phyloP scores from a whole-genome alignment of 2,113 vertebrate species.

The Halichoerus grypus region DNA sequence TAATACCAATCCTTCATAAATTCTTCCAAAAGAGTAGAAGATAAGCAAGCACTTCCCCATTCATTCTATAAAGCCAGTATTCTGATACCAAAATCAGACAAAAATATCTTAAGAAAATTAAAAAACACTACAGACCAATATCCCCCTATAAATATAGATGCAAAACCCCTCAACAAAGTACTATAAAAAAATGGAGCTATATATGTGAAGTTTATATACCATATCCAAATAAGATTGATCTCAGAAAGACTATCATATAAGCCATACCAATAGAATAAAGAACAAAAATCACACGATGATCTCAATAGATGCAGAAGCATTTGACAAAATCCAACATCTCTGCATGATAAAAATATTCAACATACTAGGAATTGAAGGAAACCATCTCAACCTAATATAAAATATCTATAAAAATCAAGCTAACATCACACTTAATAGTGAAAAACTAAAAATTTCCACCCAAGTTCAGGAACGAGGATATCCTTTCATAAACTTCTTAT shows the following conservation, averaged over 20 bases:
- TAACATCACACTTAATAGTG: not conserved
- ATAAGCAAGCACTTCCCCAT: not conserved
- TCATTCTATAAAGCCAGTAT: not conserved
- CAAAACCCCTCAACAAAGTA: not conserved
- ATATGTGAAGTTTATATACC: not conserved
- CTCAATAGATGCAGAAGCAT: not conserved
- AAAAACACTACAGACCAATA: not conserved
- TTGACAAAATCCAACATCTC: not conserved
- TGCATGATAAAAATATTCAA: not conserved
- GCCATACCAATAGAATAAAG: not conserved
- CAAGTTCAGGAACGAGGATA: not conserved
- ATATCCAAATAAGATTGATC: not conserved
- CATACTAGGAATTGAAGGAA: not conserved
- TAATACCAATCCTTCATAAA: not conserved
- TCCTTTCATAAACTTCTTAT: not conserved
- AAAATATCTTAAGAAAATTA: not conserved
- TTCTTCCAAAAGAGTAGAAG: not conserved
- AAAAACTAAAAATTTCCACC: not conserved
- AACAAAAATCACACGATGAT: not conserved
- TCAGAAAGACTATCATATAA: not conserved
- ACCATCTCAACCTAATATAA: not conserved
- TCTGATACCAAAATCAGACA: not conserved
- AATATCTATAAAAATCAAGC: not conserved
- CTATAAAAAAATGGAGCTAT: not conserved
- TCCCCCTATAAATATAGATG: not conserved